Evolutionary conservation across 2,888 invertebrate genomes (phyloP).

Genomic region (Elmis aenea): DNA sequence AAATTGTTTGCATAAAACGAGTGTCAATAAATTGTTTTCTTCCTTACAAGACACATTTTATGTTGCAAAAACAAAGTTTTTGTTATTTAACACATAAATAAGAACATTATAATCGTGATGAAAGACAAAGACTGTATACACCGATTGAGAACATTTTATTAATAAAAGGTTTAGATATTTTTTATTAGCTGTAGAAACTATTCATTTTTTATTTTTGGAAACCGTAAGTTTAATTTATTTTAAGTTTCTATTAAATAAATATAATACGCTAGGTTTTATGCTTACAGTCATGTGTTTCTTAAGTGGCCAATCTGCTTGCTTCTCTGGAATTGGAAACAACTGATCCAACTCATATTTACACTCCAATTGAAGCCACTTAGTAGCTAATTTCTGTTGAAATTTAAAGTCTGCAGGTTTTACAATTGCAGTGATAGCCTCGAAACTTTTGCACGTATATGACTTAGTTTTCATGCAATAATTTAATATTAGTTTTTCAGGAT

Average conservation of each 20-base stretch:
- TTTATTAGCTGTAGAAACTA: no score
- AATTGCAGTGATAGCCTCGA: slow-evolving; percentile 53
- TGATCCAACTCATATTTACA: slow-evolving; percentile 73
- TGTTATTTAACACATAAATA: no score
- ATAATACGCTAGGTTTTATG: not conserved
- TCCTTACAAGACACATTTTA: no score
- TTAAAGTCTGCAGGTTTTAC: slow-evolving; percentile 73
- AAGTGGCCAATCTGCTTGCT: slow-evolving; percentile 58
- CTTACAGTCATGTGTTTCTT: slow-evolving; percentile 65
- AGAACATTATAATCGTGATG: no score
- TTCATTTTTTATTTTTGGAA: no score
- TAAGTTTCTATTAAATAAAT: not conserved
- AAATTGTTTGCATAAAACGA: no score
- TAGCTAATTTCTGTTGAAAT: slow-evolving; percentile 58
- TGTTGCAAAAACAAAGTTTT: no score
- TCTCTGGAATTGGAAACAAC: slow-evolving; percentile 62
- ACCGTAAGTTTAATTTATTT: no score
- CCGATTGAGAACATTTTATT: no score
- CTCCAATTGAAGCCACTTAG: slow-evolving; percentile 73
- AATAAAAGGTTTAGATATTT: no score
- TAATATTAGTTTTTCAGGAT: slow-evolving; percentile 62
- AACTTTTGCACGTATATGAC: slow-evolving; percentile 59
- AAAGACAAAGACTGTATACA: no score
- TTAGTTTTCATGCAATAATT: slow-evolving; percentile 53
- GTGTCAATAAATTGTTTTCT: no score